These are phyloP conservation scores for Papilio polyxenes DNA, from an alignment of 1,140 invertebrate species.

Conservation along the genomic window DNA sequence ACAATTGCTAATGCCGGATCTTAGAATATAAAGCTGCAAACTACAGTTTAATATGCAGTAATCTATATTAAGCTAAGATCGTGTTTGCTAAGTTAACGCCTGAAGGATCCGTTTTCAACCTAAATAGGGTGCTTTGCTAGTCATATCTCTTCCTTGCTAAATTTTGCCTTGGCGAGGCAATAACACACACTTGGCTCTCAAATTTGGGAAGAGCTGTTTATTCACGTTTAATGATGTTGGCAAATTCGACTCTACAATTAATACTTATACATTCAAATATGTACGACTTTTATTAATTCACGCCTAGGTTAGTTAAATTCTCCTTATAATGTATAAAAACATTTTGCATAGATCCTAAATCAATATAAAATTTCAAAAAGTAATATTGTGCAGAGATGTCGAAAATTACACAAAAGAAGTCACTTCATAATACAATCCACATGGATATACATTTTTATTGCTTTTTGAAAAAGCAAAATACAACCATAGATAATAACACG, in stretches of 20 bases:
- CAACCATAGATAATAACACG: slow-evolving; percentile 5
- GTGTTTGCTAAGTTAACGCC: not conserved
- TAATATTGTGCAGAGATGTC: too few relatives aligned
- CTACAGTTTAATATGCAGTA: not conserved
- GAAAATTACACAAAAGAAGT: too few relatives aligned
- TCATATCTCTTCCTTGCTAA: slow-evolving; percentile 5
- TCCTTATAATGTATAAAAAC: too few relatives aligned
- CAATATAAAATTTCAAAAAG: too few relatives aligned
- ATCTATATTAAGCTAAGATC: not conserved
- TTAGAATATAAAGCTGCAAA: not conserved
- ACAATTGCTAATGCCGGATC: too few relatives aligned
- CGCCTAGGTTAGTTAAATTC: too few relatives aligned
- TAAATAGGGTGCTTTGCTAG: slow-evolving; percentile 16
- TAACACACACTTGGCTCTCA: not conserved
- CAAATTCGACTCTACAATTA: not conserved
- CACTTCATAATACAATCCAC: too few relatives aligned
- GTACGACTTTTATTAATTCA: not conserved
- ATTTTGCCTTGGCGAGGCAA: not conserved
- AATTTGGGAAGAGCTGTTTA: not conserved
- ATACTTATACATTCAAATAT: not conserved
- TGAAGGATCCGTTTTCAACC: slow-evolving; percentile 8
- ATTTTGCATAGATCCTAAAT: too few relatives aligned
- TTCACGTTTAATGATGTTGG: slow-evolving; percentile 4
- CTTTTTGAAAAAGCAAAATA: not conserved
- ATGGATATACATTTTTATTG: not conserved